Evolutionary conservation across 1,140 invertebrate species (phyloP).

Genomic region (Antheraea pernyi): DNA sequence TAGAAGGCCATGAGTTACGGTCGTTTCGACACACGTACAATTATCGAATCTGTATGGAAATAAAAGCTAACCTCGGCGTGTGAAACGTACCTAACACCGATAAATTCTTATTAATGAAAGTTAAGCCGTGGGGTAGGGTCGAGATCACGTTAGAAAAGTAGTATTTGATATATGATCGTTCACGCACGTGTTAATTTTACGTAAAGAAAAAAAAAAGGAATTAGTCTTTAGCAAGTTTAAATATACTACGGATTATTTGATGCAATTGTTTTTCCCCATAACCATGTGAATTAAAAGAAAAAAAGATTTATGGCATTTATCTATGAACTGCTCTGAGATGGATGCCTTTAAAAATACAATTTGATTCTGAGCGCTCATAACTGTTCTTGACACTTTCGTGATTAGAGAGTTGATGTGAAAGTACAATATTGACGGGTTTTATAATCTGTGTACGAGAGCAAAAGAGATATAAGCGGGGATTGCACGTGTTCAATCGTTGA

Average conservation of each 20-base stretch:
- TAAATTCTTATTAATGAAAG: conserved; percentile 38
- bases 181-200: conserved; percentile 53
- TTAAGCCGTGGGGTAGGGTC: conserved; percentile 49
- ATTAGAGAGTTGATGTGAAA: conserved; percentile 22
- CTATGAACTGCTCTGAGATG: neutral
- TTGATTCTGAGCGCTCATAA: neutral
- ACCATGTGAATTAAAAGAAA: too few species aligned
- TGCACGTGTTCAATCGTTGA: neutral
- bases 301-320: too few species aligned
- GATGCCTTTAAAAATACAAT: neutral
- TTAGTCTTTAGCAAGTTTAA: too few species aligned
- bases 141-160: conserved; percentile 63
- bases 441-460: neutral
- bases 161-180: conserved; percentile 53
- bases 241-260: too few species aligned
- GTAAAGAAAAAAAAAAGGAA: too few species aligned
- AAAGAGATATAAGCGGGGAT: neutral
- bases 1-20: neutral
- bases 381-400: conserved; percentile 10
- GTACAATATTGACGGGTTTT: conserved; percentile 6
- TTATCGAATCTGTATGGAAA: neutral
- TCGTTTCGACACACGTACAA: neutral
- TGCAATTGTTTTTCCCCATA: too few species aligned
- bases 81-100: conserved; percentile 12
- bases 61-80: neutral